phyloP scores from a whole-genome alignment of 2,797 vertebrate species.

The Cercopithecus petaurista region DNA sequence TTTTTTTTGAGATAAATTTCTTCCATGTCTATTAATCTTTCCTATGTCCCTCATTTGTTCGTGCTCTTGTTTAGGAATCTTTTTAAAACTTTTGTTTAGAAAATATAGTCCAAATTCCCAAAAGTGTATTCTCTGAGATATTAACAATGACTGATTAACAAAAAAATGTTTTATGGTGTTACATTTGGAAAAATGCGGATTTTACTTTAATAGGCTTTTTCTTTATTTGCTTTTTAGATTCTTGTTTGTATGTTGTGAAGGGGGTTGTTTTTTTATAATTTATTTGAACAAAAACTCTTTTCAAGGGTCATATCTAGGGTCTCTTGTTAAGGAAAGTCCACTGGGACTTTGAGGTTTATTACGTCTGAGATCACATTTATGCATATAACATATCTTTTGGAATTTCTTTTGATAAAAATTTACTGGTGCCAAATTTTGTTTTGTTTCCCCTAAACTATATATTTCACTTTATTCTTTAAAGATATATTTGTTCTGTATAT shows the following conservation, averaged over 20 bases:
- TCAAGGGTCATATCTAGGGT: background rate
- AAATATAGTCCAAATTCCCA: background rate
- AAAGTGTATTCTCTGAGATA: background rate
- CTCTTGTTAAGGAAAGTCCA: background rate
- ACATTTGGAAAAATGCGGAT: background rate
- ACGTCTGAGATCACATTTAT: background rate
- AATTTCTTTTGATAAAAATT: constrained; percentile 3
- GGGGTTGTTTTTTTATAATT: background rate
- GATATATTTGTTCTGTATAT: background rate
- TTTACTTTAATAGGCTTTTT: constrained; percentile 15
- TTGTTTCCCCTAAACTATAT: background rate
- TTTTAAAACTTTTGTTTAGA: background rate
- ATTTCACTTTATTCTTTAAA: background rate
- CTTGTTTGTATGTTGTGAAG: background rate
- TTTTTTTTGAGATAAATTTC: background rate
- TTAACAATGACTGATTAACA: background rate
- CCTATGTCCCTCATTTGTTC: background rate
- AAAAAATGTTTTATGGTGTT: background rate
- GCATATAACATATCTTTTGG: background rate
- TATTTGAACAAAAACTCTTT: constrained; percentile 17
- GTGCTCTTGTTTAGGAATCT: background rate
- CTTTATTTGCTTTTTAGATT: background rate
- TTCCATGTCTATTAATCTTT: background rate
- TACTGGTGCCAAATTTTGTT: background rate
- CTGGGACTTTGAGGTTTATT: background rate